phyloP scores from a whole-genome alignment of 2,888 invertebrate genomes.

The Morpho achilles region DNA sequence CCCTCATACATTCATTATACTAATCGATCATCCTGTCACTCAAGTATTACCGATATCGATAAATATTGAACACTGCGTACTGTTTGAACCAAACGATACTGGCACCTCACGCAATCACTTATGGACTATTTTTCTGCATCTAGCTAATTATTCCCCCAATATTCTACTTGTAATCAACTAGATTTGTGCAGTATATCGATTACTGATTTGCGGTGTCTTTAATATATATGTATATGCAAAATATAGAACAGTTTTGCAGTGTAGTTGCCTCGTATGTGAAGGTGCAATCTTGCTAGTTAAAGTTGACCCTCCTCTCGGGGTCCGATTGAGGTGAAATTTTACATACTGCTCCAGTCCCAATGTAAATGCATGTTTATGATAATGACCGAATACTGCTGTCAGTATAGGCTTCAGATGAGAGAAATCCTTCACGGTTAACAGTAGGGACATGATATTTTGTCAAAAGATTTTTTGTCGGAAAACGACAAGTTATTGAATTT shows the following conservation, averaged over 20 bases:
- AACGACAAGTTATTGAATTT: too few relatives aligned
- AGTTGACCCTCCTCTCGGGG: too few relatives aligned
- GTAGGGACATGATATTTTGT: too few relatives aligned
- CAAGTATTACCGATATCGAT: constrained; percentile 20
- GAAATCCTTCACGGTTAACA: too few relatives aligned
- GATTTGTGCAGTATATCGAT: neutral
- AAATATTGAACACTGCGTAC: neutral
- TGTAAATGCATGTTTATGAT: too few relatives aligned
- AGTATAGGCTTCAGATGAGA: too few relatives aligned
- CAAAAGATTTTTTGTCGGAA: too few relatives aligned
- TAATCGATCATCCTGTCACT: constrained; percentile 28
- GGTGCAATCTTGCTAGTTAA: too few relatives aligned
- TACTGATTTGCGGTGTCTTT: constrained; percentile 21
- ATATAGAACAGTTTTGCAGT: neutral
- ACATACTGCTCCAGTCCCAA: too few relatives aligned
- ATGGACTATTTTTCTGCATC: neutral
- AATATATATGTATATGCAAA: neutral
- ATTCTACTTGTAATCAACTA: constrained; percentile 3
- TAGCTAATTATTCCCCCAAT: neutral
- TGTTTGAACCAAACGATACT: neutral
- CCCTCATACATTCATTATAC: constrained; percentile 17
- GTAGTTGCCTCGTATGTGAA: too few relatives aligned
- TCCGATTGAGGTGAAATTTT: too few relatives aligned
- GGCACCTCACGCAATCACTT: neutral
- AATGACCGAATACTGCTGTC: too few relatives aligned